Evolutionary conservation across 92 coral and sea anemone species (phyloP).

Genomic region (Galaxea fascicularis): DNA sequence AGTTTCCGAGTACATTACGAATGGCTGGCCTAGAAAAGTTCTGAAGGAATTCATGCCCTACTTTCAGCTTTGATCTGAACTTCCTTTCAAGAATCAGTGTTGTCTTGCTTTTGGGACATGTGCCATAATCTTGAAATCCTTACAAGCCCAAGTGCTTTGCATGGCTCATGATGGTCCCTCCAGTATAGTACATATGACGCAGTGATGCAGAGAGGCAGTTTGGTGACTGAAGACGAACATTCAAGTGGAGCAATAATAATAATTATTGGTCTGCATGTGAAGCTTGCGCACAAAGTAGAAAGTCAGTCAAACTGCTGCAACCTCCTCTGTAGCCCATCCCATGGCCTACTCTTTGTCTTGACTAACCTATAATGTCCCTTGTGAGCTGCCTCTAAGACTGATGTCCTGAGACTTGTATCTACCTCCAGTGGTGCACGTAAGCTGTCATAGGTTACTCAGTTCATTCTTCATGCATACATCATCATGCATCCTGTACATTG

Average conservation of each 20-base stretch:
- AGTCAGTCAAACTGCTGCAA: background rate
- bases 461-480: too few relatives aligned
- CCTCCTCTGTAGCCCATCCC: background rate
- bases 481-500: too few relatives aligned
- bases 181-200: background rate
- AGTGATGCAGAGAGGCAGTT: slow-evolving; percentile 1
- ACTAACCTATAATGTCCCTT: too few relatives aligned
- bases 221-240: background rate
- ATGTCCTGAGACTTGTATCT: too few relatives aligned
- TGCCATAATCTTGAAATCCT: background rate
- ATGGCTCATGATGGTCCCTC: slow-evolving; percentile 7
- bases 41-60: background rate
- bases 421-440: too few relatives aligned
- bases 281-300: background rate
- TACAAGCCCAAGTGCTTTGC: slow-evolving; percentile 1
- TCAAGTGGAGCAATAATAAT: background rate
- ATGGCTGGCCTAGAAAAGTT: slow-evolving; percentile 5
- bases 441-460: too few relatives aligned
- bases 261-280: background rate
- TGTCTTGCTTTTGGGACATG: background rate
- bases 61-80: slow-evolving; percentile 5
- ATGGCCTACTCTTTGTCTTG: too few relatives aligned
- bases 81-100: background rate
- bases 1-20: background rate
- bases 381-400: too few relatives aligned